These are phyloP conservation scores for Darevskia nairensis DNA, from an alignment of 2,797 vertebrate species.

Conservation along the genomic window DNA sequence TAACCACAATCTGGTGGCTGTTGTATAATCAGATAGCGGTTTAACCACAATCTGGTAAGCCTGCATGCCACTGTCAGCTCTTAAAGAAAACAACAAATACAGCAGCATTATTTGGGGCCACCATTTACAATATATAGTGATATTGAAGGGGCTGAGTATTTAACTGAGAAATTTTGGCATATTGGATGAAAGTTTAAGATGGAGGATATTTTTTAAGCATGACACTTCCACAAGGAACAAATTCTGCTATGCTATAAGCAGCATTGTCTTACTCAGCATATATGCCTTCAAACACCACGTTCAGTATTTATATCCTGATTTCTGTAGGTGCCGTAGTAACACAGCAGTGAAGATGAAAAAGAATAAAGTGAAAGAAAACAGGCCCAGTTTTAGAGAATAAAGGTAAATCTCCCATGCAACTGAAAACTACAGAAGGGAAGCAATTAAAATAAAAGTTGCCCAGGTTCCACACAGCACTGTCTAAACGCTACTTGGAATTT, in stretches of 20 bases:
- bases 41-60: background rate
- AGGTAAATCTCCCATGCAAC: background rate
- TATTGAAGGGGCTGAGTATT: background rate
- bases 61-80: too few species aligned
- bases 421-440: background rate
- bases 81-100: background rate
- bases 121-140: background rate
- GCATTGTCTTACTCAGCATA: background rate
- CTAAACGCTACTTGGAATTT: background rate
- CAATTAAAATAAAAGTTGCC: background rate
- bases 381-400: background rate
- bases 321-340: background rate
- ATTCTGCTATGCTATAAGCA: background rate
- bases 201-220: background rate
- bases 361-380: background rate
- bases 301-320: background rate
- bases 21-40: background rate
- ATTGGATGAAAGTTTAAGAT: background rate
- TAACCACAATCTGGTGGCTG: background rate
- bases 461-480: background rate
- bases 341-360: conserved; percentile 23
- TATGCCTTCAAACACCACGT: background rate
- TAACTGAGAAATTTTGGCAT: background rate
- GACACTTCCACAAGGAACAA: background rate
- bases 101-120: background rate